Evolutionary conservation across 1,140 invertebrate genomes (phyloP).

Genomic region (Neodiprion lecontei): DNA sequence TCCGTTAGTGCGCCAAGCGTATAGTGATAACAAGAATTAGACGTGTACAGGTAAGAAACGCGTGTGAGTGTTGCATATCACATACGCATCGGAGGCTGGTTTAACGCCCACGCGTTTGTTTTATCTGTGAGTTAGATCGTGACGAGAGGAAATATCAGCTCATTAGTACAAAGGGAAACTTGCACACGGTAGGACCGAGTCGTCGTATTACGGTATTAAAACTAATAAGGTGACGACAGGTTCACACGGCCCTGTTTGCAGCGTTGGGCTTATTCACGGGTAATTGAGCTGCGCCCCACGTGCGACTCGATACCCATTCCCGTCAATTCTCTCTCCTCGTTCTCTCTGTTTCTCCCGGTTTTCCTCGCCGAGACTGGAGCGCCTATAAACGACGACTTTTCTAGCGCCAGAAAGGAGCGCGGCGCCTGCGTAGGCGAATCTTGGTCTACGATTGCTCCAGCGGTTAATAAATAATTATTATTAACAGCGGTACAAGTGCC

Average conservation of each 20-base stretch:
- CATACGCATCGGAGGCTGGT: too few species aligned
- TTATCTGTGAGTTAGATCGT: not conserved
- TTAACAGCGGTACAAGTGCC: not conserved
- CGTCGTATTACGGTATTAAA: not conserved
- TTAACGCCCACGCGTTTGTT: not conserved
- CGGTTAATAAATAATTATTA: constrained; percentile 2
- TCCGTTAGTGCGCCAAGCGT: too few species aligned
- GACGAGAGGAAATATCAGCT: not conserved
- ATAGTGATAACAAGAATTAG: too few species aligned
- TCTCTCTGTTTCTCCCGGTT: not conserved
- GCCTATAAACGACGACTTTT: not conserved
- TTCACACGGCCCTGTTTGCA: not conserved
- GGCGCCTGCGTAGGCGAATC: constrained; percentile 3
- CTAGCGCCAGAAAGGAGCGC: not conserved
- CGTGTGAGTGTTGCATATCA: too few species aligned
- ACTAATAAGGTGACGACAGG: constrained; percentile 3
- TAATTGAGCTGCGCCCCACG: not conserved
- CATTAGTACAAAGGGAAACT: constrained; percentile 5
- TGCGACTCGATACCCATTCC: too few species aligned
- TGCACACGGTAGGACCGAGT: not conserved
- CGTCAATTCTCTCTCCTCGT: not conserved
- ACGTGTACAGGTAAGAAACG: too few species aligned
- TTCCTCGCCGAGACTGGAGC: too few species aligned
- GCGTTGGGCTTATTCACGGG: not conserved
- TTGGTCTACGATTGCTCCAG: not conserved